phyloP scores from a whole-genome alignment of 2,888 invertebrate species.

The Diarsia rubi region DNA sequence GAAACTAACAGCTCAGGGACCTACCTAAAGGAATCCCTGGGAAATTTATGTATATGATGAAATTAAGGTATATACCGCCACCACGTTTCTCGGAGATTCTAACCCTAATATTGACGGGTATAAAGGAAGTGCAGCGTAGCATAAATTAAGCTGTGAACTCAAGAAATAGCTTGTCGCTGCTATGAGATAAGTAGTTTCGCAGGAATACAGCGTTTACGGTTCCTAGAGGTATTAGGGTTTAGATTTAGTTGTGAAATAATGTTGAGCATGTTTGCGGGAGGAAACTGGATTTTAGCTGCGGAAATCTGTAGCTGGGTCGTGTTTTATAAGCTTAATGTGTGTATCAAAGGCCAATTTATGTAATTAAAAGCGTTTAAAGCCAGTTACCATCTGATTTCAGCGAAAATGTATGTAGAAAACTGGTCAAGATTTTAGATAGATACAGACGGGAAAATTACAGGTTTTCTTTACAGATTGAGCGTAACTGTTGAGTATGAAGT shows the following conservation, averaged over 20 bases:
- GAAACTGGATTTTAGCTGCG: background rate
- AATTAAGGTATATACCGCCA: conserved; percentile 25
- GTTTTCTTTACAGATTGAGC: background rate
- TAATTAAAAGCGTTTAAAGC: background rate
- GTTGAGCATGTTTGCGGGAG: conserved; percentile 13
- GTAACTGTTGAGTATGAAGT: no score
- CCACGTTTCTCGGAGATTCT: conserved; percentile 15
- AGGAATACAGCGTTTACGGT: conserved; percentile 35
- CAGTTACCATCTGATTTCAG: background rate
- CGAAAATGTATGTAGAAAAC: background rate
- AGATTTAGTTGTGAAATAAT: conserved; percentile 33
- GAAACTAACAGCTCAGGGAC: conserved; percentile 38
- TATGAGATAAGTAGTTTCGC: conserved; percentile 36
- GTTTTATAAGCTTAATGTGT: background rate
- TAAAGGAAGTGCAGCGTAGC: conserved; percentile 53
- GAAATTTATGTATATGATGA: conserved; percentile 39
- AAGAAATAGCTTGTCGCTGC: conserved; percentile 46
- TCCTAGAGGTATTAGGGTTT: conserved; percentile 7
- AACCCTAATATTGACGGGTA: conserved; percentile 43
- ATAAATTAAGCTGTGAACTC: conserved; percentile 53
- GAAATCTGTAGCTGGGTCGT: background rate
- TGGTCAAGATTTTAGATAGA: no score
- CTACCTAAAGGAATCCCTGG: conserved; percentile 19
- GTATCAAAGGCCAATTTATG: background rate
- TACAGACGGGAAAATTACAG: background rate